Conservation (phyloP, 2,888 invertebrate species). For the Selenia dentaria region DNA sequence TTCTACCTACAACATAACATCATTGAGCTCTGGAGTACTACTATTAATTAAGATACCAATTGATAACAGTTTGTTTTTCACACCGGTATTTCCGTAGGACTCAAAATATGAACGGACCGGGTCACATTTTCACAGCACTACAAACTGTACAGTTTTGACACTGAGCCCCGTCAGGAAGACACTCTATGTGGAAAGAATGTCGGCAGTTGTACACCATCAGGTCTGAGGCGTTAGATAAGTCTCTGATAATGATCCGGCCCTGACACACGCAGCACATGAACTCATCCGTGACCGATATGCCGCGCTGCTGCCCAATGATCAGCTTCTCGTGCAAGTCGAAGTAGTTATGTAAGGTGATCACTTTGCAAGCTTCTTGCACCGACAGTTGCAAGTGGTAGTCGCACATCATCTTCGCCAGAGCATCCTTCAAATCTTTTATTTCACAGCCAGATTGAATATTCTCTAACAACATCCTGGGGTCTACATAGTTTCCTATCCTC, state of each 20-base stretch:
- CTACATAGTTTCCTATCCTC: conserved; percentile 90
- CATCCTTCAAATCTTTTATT: conserved; percentile 95
- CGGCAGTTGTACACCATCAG: conserved; percentile 94
- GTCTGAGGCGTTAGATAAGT: conserved; percentile 88
- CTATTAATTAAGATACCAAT: no score
- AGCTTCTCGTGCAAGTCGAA: conserved; percentile 94
- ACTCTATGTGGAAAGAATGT: conserved; percentile 95
- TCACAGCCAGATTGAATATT: conserved; percentile 93
- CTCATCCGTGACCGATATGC: conserved; percentile 90
- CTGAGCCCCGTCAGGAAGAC: conserved; percentile 85
- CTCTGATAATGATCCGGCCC: conserved; percentile 89
- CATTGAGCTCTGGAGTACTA: conserved; percentile 66
- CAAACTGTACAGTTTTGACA: conserved; percentile 67
- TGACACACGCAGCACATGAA: conserved; percentile 92
- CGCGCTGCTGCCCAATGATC: conserved; percentile 90
- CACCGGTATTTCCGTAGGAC: no score
- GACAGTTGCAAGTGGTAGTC: conserved; percentile 97
- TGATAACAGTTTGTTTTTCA: no score
- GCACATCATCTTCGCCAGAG: conserved; percentile 96
- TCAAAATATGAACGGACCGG: conserved; percentile 24
- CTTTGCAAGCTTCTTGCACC: conserved; percentile 95
- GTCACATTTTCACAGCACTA: conserved; percentile 75
- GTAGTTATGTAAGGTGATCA: conserved; percentile 95
- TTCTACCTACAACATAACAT: conserved; percentile 42
- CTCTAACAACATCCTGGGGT: conserved; percentile 94